Percentiles rank a stretch among this genome's conserved stretches.
Evolutionary conservation across 64 coral and sea anemone genomes (phyloP).

Genomic region (Pocillopora verrucosa): DNA sequence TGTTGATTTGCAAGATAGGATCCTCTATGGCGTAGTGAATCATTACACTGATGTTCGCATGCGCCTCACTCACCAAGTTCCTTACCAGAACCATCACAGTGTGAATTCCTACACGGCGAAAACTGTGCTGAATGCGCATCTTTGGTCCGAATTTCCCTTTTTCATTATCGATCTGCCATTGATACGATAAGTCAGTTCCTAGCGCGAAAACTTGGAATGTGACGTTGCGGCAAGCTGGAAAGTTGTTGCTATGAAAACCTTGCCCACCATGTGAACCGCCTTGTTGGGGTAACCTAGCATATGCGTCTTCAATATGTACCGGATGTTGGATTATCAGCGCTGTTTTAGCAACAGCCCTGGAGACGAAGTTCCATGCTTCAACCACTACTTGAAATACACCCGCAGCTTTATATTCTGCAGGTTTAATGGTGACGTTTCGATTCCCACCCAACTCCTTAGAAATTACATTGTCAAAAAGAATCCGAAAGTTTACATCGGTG

Average conservation of each 20-base stretch:
- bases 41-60: not conserved
- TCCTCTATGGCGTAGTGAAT: slow-evolving; percentile 20
- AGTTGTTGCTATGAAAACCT: not conserved
- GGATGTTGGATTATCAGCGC: slow-evolving; percentile 8
- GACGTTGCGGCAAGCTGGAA: not conserved
- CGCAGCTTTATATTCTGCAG: not conserved
- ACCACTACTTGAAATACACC: not conserved
- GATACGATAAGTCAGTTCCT: slow-evolving; percentile 27
- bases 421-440: not conserved
- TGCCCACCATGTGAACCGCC: not conserved
- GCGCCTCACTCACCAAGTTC: slow-evolving; percentile 24
- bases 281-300: not conserved
- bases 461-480: slow-evolving; percentile 7
- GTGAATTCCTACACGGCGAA: not conserved
- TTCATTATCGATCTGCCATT: not conserved
- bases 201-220: not conserved
- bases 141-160: not conserved
- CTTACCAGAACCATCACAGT: slow-evolving; percentile 9
- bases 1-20: slow-evolving; percentile 5
- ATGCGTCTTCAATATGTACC: not conserved
- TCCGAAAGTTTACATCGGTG: not conserved
- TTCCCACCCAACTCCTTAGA: not conserved
- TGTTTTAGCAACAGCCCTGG: not conserved
- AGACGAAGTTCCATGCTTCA: slow-evolving; percentile 19
- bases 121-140: not conserved